Evolutionary conservation across 1,140 invertebrate species (phyloP), one percentile per base, ranked within the genome.

Genomic region (Vanessa tameamea): DNA sequence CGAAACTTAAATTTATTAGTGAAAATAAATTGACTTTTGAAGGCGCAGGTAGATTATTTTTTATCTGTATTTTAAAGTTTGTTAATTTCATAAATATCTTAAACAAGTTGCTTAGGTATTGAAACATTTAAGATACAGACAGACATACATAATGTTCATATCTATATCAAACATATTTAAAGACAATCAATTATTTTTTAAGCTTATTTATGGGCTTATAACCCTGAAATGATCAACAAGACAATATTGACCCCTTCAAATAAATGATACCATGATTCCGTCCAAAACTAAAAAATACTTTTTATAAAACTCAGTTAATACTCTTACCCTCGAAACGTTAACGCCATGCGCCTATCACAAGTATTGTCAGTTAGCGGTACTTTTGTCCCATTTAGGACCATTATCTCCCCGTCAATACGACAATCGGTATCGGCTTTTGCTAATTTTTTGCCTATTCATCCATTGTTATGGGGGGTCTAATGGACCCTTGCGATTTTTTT

Each of bases 391-490:
- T 69, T 61, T 68, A 64, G 26, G 23, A 37, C 48, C 51, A 74
- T 73, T 69, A 74, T 68, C 61, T 55, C 12, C 59, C 50, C 65
- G 66, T 69, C 76, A 73, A 84, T 83, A 80, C 81, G 83, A 85
- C 85, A 86, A 82, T 77, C 77, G 76, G 72, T 78, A 79, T 76
- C 71, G 77, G 55, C 57, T 75, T 81, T 81, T 86, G 78, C 80
- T 71, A 80, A 77, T 82, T 87, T 87, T 87, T 83, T 77, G 73
- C 64, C 79, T 82, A 82, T 85, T 86, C 80, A 80, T 57, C 82
- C 55, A 80, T 87, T 87, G 84, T 87, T 85, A 83, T 71, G 78
- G 78, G 86, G 81, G 83, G 84, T 87, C 85, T 79, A 77, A 77
- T 78, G 78, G 78, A 64, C 67, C 75, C 73, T 76, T 82, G 82